Evolutionary conservation across 2,113 vertebrate species (phyloP).

Genomic region (Mobula hypostoma): DNA sequence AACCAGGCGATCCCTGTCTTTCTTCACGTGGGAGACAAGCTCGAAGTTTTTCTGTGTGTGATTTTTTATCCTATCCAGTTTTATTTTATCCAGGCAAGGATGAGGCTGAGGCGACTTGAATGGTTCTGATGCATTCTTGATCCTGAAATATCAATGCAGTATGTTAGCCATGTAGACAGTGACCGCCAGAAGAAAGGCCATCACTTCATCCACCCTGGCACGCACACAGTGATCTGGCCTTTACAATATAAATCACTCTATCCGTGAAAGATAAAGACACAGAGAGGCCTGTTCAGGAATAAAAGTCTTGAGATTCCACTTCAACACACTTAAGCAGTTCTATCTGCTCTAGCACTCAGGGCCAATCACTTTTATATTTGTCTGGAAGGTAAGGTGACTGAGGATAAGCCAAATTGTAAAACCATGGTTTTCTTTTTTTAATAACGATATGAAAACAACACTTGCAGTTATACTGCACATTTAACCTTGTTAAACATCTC

Average conservation of each 20-base stretch:
- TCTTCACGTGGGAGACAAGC: conserved; percentile 26
- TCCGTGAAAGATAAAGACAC: background rate
- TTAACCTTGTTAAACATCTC: background rate
- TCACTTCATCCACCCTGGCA: background rate
- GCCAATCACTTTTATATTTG: no score
- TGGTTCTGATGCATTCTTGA: conserved; percentile 5
- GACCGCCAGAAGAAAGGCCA: no score
- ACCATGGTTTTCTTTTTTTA: background rate
- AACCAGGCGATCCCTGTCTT: background rate
- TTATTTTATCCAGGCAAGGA: conserved; percentile 30
- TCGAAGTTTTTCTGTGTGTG: conserved; percentile 10
- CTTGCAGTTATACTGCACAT: background rate
- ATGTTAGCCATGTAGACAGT: background rate
- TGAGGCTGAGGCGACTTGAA: background rate
- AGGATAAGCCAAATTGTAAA: background rate
- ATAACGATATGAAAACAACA: background rate
- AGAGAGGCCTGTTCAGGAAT: background rate
- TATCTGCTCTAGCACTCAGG: no score
- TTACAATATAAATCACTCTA: background rate
- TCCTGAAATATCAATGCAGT: conserved; percentile 9
- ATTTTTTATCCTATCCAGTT: conserved; percentile 28
- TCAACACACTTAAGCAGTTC: background rate
- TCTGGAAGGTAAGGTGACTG: background rate
- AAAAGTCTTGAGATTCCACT: background rate
- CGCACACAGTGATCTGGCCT: background rate